Evolutionary conservation across 2,797 vertebrate species (phyloP), one percentile per base, ranked within the genome.

Genomic region (Etheostoma nigrum): DNA sequence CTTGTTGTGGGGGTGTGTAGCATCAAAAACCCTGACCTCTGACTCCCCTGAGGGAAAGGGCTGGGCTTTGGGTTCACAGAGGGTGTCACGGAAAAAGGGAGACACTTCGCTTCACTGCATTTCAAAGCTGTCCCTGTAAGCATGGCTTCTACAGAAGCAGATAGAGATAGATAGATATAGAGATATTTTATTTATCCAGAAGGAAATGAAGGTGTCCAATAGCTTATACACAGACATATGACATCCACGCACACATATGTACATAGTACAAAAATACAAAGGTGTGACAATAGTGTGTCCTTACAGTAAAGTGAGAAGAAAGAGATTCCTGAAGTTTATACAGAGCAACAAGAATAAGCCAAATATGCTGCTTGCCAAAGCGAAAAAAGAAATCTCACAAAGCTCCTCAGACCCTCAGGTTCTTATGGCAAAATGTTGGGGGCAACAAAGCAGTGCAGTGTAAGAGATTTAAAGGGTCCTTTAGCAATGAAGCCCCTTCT

Each of bases 1-100:
- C 11, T 90, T 90, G 82, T 91, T 87, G 81, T 81, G 73, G 66
- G 55, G 55, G 74, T 40, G 72, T 69, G 68, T 52, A 64, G 67
- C 78, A 71, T 86, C 73, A 67, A 62, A 40, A 84, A 70, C 54
- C 61, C 18, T 4, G 77, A 90, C 79, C 83, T 72, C 73, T 78
- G 78, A 72, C 73, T 72, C 60, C 80, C 84, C 86, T 2, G 15
- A 73, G 83, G 86, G 82, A 67, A 76, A 57, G 45, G 53, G 42
- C 80, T 27, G 42, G 52, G 70, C 64, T 83, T 15, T 3, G 45
- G 78, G 72, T 83, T 86, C 67, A 61, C 16, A 51, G 47, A 73
- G 70, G 83, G 76, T 79, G 78, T 87, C 57, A 47, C 48, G 67
- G 51, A 75, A 89, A 63, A 51, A 1, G 53, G 57, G 10, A 79